Percentiles rank a stretch among this genome's conserved stretches.
phyloP scores from a whole-genome alignment of 2,888 invertebrate genomes.

The Catocala nupta region DNA sequence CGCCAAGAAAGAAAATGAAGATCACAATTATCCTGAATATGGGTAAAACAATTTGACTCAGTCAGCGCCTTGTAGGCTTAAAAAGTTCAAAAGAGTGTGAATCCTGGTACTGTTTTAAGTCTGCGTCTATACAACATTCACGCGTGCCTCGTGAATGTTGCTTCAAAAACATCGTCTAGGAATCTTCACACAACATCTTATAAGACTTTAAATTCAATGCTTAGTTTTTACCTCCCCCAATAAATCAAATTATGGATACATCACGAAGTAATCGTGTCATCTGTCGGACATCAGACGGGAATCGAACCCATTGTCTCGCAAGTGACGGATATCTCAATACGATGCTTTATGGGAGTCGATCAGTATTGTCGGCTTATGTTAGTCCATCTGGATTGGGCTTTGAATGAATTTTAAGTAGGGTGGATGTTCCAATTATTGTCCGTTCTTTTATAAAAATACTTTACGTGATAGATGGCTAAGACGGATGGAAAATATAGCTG shows the following conservation, averaged over 20 bases:
- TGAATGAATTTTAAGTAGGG: slow-evolving; percentile 66
- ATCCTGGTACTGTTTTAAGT: too few relatives aligned
- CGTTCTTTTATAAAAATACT: too few relatives aligned
- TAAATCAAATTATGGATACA: slow-evolving; percentile 43
- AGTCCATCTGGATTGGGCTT: slow-evolving; percentile 68
- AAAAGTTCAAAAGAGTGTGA: too few relatives aligned
- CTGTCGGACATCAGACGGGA: slow-evolving; percentile 63
- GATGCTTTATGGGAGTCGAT: slow-evolving; percentile 81
- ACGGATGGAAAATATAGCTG: too few relatives aligned
- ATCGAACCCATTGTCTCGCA: slow-evolving; percentile 82
- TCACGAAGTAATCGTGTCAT: slow-evolving; percentile 68
- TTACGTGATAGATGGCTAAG: too few relatives aligned
- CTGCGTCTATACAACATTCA: too few relatives aligned
- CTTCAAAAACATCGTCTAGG: too few relatives aligned
- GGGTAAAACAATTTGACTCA: too few relatives aligned
- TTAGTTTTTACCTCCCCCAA: slow-evolving; percentile 7
- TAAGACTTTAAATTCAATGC: not conserved
- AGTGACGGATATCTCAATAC: slow-evolving; percentile 83
- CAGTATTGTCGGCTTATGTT: slow-evolving; percentile 83
- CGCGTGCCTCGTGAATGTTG: too few relatives aligned
- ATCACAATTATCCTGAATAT: too few relatives aligned
- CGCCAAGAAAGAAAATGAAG: too few relatives aligned
- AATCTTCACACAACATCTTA: not conserved
- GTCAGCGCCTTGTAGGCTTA: too few relatives aligned
- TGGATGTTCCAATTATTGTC: slow-evolving; percentile 37